A percentile compares a stretch with the other conserved stretches of the same genome.
Conservation (phyloP, 2,113 vertebrate species). For the Tichodroma muraria region DNA sequence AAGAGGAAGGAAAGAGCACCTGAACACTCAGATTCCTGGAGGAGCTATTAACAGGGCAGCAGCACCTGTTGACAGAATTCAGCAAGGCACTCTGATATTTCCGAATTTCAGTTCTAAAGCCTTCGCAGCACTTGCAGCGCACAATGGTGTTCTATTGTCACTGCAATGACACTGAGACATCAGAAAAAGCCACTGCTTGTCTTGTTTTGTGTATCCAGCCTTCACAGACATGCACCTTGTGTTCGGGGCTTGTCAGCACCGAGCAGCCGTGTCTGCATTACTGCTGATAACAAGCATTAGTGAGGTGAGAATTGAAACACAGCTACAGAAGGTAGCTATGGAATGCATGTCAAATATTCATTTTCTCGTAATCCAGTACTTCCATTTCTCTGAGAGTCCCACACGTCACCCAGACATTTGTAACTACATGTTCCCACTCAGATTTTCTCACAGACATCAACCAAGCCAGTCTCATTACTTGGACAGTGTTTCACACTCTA, state of each 20-base stretch:
- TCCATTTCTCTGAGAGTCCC: neutral
- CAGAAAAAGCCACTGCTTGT: neutral
- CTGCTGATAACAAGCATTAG: slow-evolving; percentile 10
- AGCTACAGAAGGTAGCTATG: neutral
- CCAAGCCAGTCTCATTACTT: neutral
- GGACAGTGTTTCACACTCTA: neutral
- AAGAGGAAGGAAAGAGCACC: neutral
- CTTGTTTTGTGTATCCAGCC: neutral
- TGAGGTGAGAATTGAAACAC: neutral
- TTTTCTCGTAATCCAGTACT: neutral
- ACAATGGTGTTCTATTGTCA: neutral
- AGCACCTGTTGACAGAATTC: neutral
- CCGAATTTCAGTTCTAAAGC: neutral
- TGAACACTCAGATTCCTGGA: too few relatives aligned
- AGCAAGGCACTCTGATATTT: neutral
- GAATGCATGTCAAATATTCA: neutral
- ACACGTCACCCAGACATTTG: neutral
- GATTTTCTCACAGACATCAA: neutral
- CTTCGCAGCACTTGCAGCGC: neutral
- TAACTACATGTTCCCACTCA: neutral
- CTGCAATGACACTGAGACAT: neutral
- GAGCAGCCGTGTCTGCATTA: neutral
- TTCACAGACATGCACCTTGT: neutral
- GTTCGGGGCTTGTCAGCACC: neutral
- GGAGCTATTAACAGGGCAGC: neutral